Percentiles rank a stretch among this genome's conserved stretches.
phyloP scores from a whole-genome alignment of 2,113 vertebrate genomes.

The Platichthys flesus region DNA sequence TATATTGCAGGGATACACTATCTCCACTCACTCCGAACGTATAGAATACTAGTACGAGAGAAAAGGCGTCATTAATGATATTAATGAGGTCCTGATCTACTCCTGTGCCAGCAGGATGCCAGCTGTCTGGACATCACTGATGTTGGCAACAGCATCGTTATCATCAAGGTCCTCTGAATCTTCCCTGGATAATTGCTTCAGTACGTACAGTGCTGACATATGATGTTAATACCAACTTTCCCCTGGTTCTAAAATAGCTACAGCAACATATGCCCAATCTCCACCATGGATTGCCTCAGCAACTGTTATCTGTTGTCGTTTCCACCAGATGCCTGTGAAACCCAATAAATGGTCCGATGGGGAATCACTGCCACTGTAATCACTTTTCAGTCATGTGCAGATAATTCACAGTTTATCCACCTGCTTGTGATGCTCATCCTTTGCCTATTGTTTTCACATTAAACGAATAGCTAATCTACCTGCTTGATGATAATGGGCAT shows the following conservation, averaged over 20 bases:
- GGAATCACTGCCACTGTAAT: constrained; percentile 70
- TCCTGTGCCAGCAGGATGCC: constrained; percentile 64
- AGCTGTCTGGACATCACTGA: constrained; percentile 58
- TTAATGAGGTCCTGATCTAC: constrained; percentile 65
- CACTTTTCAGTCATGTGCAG: constrained; percentile 58
- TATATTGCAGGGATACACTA: not conserved
- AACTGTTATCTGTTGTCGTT: constrained; percentile 55
- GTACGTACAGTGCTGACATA: constrained; percentile 33
- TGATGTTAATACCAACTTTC: constrained; percentile 46
- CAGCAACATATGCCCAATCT: constrained; percentile 55
- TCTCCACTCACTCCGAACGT: constrained; percentile 13
- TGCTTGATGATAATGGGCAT: constrained; percentile 21
- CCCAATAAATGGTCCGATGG: constrained; percentile 66
- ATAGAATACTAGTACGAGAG: constrained; percentile 4
- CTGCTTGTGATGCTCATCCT: constrained; percentile 41
- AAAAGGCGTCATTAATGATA: constrained; percentile 47
- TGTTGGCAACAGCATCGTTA: constrained; percentile 63
- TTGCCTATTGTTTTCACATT: constrained; percentile 39
- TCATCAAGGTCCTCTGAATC: constrained; percentile 54
- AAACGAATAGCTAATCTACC: constrained; percentile 37
- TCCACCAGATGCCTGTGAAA: constrained; percentile 63
- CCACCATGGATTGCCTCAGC: constrained; percentile 35
- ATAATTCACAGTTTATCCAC: constrained; percentile 48
- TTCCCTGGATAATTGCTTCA: constrained; percentile 57
- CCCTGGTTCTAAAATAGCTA: constrained; percentile 51